These are phyloP conservation scores for Acanthosepion esculentum DNA, from an alignment of 2,888 invertebrate genomes.

Conservation along the genomic window DNA sequence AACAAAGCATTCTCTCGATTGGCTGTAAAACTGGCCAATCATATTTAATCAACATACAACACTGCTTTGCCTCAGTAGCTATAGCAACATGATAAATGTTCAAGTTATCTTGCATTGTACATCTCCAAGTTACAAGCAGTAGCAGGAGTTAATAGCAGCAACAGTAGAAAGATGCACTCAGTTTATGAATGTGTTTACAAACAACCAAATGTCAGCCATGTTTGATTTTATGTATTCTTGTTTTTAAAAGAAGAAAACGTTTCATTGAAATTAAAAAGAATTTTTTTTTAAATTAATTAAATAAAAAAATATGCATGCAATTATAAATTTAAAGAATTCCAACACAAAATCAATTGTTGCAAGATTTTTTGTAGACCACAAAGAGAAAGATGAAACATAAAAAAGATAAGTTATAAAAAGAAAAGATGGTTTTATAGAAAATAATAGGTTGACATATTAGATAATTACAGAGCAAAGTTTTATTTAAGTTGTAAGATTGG, in stretches of 20 bases:
- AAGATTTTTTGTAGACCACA: too few species aligned
- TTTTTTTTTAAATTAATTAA: too few species aligned
- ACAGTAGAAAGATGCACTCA: not conserved
- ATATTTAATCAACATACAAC: not conserved
- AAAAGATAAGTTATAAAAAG: too few species aligned
- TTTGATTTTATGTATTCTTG: not conserved
- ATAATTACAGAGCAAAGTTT: too few species aligned
- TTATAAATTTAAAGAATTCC: too few species aligned
- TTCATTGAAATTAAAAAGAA: not conserved
- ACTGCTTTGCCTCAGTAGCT: not conserved
- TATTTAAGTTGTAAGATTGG: too few species aligned
- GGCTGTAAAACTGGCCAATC: not conserved
- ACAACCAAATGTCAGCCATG: conserved; percentile 25
- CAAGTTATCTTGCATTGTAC: not conserved
- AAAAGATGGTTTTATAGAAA: too few species aligned
- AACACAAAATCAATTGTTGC: too few species aligned
- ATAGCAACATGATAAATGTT: not conserved
- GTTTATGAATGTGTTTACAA: not conserved
- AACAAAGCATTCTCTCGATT: not conserved
- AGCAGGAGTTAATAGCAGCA: not conserved
- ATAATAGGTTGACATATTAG: not conserved
- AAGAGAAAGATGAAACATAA: too few species aligned
- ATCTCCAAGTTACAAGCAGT: not conserved
- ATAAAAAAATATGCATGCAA: too few species aligned
- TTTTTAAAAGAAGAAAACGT: not conserved